Evolutionary conservation across 2,888 invertebrate species (phyloP), one percentile per base, ranked within the genome.

Genomic region (Stomorhina lunata): DNA sequence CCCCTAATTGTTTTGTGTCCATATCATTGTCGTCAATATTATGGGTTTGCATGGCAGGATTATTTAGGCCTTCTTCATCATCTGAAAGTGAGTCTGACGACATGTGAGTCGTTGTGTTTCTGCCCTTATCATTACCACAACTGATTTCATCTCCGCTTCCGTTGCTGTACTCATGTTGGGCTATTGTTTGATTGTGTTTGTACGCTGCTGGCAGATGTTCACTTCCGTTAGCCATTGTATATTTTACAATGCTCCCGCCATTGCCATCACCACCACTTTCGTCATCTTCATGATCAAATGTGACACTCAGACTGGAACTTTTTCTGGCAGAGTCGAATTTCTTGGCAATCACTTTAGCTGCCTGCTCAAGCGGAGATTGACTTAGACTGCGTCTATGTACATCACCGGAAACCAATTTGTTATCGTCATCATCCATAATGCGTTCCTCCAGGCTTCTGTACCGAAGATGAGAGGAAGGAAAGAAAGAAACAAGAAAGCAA

Each of bases 321-420:
- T 77, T 81, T 61, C 43, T 80, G 73, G 9, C 69, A 34, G 69
- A 69, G 34, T 69, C 73, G 29, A 57, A 37, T 55, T 81, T 80
- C 40, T 71, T 73, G 17, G 25, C 59, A 72, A 66, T 66, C 12
- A 68, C 43, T 72, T 63, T 63, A 50, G 77, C 55, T 63, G 68
- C 48, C 69, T 86, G 75, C 77, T 84, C 80, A 77, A 85, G 72
- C 61, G 90, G 90, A 79, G 89, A 89, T 72, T 88, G 85, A 81
- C 88, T 89, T 4, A 89, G 80, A 77, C 87, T 88, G 22, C 88
- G 87, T 76, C 88, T 85, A 86, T 87, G 88, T 86, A 87, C 88
- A 81, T 89, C 88, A 50, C 87, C 87, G 76, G 89, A 88, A 72
- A 89, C 88, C 85, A 90, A 85, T 86, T 89, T 89, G 84, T 88